Base-by-base conservation (phyloP, 2,888 invertebrate species). In the Dynastes hyllus region DNA sequence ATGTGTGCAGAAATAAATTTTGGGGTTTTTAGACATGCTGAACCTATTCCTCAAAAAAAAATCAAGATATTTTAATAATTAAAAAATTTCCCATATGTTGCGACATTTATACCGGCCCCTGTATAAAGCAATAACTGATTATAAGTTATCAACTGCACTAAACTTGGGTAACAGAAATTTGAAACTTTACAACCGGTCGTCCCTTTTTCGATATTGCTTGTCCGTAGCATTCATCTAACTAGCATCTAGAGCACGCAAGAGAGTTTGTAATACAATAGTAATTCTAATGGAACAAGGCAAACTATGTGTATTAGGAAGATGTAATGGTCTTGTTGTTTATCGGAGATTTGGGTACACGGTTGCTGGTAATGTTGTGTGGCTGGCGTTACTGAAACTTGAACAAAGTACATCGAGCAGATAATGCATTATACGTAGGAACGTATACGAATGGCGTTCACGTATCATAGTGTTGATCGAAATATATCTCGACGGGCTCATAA, bases 401-500 rank as follows among this genome's bases (percentile, higher is more conserved):
- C 45, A 67, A 67, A 67, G 22, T 67, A 67, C 45, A 67, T 50
- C 67, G 45, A 45, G 67, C 22, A 67, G 45, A 67, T 67, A 45
- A 67, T 67, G 63, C 63, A 63, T 63, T 32, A 22, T 55, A 22
- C 29, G 29, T 63, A 63, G 2, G 29, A 3, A 32, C 63, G 63
- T 32, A 27, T 32, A 32, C 32, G 63, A 32, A 63, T 9, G 29
- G 32, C 73, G 58, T 73, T 37, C 40, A 37, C 73, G 37, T 73
- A 73, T 73, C 73, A 58, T 27, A 45, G 58, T 58, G 58, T 58
- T 73, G 73, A 73, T 73, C 73, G 73, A 73, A 73, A 73, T 73
- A 73, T 22, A 73, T 73, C 73, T 61, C 55, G 16, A 45, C 58
- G 55, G 73, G 51, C 40, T 40, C 73, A 58, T 73, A 73, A 73